Conservation (phyloP, 2,888 invertebrate genomes). For the Calameuta pallipes region DNA sequence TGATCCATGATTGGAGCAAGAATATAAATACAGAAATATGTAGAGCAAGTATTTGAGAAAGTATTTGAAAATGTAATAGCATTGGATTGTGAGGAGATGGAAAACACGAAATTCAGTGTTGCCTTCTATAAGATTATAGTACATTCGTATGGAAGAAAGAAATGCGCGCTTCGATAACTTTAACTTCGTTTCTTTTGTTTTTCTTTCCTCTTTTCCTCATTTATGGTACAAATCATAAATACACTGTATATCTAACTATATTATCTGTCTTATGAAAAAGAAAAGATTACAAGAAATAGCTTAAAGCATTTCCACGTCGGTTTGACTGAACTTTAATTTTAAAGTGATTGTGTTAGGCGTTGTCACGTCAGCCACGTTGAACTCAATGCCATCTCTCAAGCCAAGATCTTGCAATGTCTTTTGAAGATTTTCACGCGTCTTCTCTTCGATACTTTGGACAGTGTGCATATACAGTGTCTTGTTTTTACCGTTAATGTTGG, state of each 20-base stretch:
- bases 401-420: conserved; percentile 89
- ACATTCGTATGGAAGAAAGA: background rate
- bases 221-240: conserved; percentile 3
- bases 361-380: conserved; percentile 92
- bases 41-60: conserved; percentile 29
- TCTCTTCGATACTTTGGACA: conserved; percentile 90
- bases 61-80: conserved; percentile 7
- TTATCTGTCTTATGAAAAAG: background rate
- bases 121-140: background rate
- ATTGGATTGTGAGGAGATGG: background rate
- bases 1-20: conserved; percentile 33
- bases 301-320: conserved; percentile 48
- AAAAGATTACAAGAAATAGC: background rate
- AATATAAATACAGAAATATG: conserved; percentile 37
- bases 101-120: background rate
- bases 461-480: conserved; percentile 94
- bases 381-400: conserved; percentile 83
- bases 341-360: conserved; percentile 86
- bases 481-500: conserved; percentile 83
- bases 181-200: background rate
- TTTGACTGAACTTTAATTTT: conserved; percentile 74
- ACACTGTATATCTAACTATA: conserved; percentile 20
- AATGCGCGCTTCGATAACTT: background rate
- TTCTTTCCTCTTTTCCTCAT: conserved; percentile 10
- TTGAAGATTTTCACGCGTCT: conserved; percentile 88